Conservation (phyloP, 2,797 vertebrate species). For the Leucoraja ocellata region DNA sequence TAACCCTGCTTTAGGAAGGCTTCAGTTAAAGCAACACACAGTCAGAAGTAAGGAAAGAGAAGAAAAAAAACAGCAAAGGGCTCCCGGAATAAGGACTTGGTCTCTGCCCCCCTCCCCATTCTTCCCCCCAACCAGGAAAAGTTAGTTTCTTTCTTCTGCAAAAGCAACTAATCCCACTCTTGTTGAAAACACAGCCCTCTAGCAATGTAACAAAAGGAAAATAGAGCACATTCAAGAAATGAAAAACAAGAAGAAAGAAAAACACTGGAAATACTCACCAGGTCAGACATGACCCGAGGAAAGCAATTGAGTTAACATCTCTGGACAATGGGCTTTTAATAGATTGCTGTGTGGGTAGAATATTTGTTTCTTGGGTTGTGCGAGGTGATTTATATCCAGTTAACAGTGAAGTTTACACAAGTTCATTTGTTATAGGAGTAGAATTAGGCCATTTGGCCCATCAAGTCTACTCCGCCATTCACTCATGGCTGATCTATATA, state of each 20-base stretch:
- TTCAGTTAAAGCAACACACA: background rate
- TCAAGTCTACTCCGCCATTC: too few species aligned
- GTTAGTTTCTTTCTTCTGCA: background rate
- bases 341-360: background rate
- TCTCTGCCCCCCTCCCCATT: too few species aligned
- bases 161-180: background rate
- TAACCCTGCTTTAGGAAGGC: background rate
- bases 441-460: too few species aligned
- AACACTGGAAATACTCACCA: too few species aligned
- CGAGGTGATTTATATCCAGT: background rate
- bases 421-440: too few species aligned
- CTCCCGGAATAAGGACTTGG: background rate
- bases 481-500: too few species aligned
- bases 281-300: too few species aligned
- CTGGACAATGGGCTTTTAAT: too few species aligned
- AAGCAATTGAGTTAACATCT: too few species aligned
- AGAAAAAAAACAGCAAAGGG: background rate
- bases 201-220: background rate
- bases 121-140: background rate
- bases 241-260: too few species aligned
- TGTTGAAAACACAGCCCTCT: background rate
- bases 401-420: background rate
- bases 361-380: background rate
- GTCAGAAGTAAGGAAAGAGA: background rate
- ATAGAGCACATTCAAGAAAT: too few species aligned